These are phyloP conservation scores for Coelinius sp. DNA, from an alignment of 2,888 invertebrate species.

Conservation along the genomic window DNA sequence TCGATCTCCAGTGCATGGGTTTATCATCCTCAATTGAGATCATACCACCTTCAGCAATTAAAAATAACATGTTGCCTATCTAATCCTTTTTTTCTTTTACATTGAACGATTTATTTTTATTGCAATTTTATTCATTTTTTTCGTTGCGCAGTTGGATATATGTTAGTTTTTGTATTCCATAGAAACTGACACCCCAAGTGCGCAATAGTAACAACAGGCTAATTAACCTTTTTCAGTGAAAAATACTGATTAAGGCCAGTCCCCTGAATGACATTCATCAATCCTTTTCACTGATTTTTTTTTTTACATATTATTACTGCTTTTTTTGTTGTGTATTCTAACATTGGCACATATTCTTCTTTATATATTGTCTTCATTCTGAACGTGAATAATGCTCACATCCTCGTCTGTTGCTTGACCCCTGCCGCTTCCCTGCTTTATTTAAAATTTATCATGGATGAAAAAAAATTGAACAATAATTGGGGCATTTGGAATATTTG, in stretches of 20 bases:
- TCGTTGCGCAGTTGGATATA: slow-evolving; percentile 46
- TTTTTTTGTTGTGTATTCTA: slow-evolving; percentile 56
- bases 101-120: not conserved
- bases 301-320: slow-evolving; percentile 14
- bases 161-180: slow-evolving; percentile 40
- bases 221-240: slow-evolving; percentile 55
- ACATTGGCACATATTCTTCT: slow-evolving; percentile 65
- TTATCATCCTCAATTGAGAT: too few species aligned
- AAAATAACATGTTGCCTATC: not conserved
- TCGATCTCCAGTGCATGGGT: slow-evolving; percentile 5
- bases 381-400: slow-evolving; percentile 64
- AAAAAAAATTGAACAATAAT: slow-evolving; percentile 48
- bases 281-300: slow-evolving; percentile 1
- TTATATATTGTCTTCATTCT: slow-evolving; percentile 66
- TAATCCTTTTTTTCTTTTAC: not conserved
- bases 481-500: slow-evolving; percentile 52
- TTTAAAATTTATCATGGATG: slow-evolving; percentile 51
- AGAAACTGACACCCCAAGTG: slow-evolving; percentile 46
- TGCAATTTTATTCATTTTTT: not conserved
- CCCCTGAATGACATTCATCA: slow-evolving; percentile 51
- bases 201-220: slow-evolving; percentile 53
- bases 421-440: slow-evolving; percentile 63
- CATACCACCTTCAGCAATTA: too few species aligned
- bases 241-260: slow-evolving; percentile 51
- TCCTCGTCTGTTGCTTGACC: slow-evolving; percentile 65